A percentile compares a stretch with the other conserved stretches of the same genome.
These are phyloP conservation scores for Eucidaris tribuloides DNA, from an alignment of 35 echinoderm and acorn worm species.

Conservation along the genomic window DNA sequence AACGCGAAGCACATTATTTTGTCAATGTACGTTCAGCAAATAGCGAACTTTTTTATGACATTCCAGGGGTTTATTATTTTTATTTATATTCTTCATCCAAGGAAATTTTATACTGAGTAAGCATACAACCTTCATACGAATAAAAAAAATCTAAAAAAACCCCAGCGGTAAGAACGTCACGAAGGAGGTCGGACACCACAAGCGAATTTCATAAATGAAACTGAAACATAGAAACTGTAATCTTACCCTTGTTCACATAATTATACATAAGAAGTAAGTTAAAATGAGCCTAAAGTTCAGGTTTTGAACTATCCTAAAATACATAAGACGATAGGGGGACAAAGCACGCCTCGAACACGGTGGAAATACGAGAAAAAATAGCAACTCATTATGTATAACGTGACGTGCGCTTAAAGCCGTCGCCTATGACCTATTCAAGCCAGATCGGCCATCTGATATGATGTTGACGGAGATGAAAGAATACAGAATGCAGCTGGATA, in stretches of 20 bases:
- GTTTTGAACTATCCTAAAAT: not conserved
- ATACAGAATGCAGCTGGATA: not conserved
- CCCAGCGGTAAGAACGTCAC: not conserved
- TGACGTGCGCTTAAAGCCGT: not conserved
- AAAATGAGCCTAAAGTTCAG: no score
- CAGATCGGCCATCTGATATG: not conserved
- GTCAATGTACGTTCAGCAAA: not conserved
- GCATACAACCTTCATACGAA: no score
- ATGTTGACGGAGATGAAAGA: not conserved
- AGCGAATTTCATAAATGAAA: not conserved
- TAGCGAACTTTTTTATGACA: not conserved
- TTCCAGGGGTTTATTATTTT: not conserved
- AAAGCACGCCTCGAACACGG: not conserved
- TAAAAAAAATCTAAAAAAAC: not conserved
- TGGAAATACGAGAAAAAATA: no score
- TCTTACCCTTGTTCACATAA: no score
- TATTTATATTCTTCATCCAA: not conserved
- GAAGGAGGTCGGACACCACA: not conserved
- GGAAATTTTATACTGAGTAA: no score
- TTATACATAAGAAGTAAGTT: no score
- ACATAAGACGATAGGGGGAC: conserved; percentile 9
- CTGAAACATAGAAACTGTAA: not conserved
- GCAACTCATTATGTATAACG: not conserved
- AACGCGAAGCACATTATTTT: not conserved
- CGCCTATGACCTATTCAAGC: not conserved